These are phyloP conservation scores for Triplophysa tibetana DNA, from an alignment of 2,113 vertebrate species.

Conservation along the genomic window DNA sequence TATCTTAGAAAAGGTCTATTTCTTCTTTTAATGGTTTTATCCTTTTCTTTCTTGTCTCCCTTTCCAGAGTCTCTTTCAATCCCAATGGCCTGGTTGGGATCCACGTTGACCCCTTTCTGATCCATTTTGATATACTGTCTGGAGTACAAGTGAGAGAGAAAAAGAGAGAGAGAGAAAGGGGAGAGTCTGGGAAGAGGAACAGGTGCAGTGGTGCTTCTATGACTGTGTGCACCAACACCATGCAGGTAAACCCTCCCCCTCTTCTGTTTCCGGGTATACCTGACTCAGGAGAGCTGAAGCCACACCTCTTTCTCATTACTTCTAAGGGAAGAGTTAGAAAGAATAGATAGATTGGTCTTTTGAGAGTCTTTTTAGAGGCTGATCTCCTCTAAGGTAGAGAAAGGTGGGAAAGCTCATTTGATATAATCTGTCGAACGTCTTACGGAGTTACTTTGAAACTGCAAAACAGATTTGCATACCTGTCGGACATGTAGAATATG, in stretches of 20 bases:
- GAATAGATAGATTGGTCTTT: not conserved
- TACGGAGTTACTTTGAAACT: not conserved
- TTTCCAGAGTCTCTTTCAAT: slow-evolving; percentile 63
- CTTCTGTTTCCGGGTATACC: slow-evolving; percentile 71
- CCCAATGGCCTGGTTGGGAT: slow-evolving; percentile 70
- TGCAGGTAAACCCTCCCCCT: slow-evolving; percentile 77
- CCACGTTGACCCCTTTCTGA: slow-evolving; percentile 67
- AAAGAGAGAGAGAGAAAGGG: slow-evolving; percentile 40
- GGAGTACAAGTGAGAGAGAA: slow-evolving; percentile 38
- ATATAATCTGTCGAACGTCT: not conserved
- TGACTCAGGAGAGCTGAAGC: slow-evolving; percentile 72
- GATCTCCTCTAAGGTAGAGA: not conserved
- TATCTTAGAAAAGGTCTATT: slow-evolving; percentile 86
- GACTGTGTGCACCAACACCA: slow-evolving; percentile 71
- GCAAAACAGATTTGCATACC: slow-evolving; percentile 7
- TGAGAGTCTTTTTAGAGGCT: not conserved
- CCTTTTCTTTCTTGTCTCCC: slow-evolving; percentile 70
- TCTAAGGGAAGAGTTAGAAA: slow-evolving; percentile 27
- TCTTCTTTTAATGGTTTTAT: slow-evolving; percentile 75
- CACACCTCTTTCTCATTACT: slow-evolving; percentile 60
- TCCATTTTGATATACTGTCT: slow-evolving; percentile 40
- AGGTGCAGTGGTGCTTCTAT: slow-evolving; percentile 66
- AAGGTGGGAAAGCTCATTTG: not conserved
- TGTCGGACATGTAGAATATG: not conserved
- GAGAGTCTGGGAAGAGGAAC: slow-evolving; percentile 70